A percentile compares a stretch with the other conserved stretches of the same genome.
Conservation (phyloP, 2,113 vertebrate species). For the Nannobrachium achirus region DNA sequence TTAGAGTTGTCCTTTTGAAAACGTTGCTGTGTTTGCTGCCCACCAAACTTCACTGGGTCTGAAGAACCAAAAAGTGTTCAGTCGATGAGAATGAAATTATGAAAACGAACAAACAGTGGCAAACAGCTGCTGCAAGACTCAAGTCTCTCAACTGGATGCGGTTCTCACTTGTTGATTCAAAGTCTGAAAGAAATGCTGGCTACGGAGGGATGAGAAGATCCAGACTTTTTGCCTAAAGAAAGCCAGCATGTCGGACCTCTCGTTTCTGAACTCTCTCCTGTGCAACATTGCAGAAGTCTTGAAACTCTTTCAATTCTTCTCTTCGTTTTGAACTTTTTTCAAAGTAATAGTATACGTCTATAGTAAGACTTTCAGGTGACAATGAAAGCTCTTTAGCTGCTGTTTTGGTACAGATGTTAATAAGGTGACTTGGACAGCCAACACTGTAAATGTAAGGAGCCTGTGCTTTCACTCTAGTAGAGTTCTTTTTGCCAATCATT, state of each 20-base stretch:
- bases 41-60: no score
- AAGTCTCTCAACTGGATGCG: no score
- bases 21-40: no score
- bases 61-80: no score
- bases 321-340: conserved; percentile 32
- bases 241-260: no score
- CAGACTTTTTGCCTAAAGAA: no score
- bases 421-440: conserved; percentile 40
- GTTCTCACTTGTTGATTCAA: conserved; percentile 39
- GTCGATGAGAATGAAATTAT: no score
- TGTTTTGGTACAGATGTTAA: conserved; percentile 51
- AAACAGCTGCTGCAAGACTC: no score
- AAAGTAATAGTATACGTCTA: conserved; percentile 40
- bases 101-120: no score
- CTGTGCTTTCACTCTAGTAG: conserved; percentile 42
- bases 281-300: conserved; percentile 18
- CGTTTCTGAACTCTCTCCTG: conserved; percentile 31
- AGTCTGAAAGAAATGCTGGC: conserved; percentile 31
- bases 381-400: conserved; percentile 42
- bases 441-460: conserved; percentile 38
- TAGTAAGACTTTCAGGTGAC: conserved; percentile 37
- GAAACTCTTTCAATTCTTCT: conserved; percentile 29
- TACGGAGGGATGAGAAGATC: no score
- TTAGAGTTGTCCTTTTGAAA: no score
- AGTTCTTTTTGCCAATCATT: conserved; percentile 47